Conservation (phyloP, 2,888 invertebrate genomes). For the Oscheius sp. region DNA sequence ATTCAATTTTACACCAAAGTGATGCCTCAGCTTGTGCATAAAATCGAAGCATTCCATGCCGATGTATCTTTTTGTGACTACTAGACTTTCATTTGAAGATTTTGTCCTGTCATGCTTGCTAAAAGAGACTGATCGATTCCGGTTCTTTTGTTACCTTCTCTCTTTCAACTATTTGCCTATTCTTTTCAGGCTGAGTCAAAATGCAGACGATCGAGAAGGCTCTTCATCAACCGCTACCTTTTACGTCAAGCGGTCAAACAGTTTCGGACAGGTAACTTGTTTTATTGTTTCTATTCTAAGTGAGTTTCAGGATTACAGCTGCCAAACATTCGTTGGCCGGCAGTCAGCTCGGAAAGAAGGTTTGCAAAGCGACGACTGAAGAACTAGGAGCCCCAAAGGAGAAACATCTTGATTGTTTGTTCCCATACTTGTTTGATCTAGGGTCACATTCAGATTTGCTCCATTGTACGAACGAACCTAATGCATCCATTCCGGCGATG, state of each 20-base stretch:
- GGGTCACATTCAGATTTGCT: conserved; percentile 88
- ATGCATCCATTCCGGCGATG: conserved; percentile 98
- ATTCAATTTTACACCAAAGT: no score
- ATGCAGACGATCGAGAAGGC: conserved; percentile 73
- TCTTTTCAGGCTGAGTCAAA: not conserved
- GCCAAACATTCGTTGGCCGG: conserved; percentile 99
- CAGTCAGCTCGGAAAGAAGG: conserved; percentile 94
- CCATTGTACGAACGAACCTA: conserved; percentile 99
- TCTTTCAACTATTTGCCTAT: no score
- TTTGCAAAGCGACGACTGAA: conserved; percentile 99
- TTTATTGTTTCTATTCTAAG: not conserved
- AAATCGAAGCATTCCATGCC: no score
- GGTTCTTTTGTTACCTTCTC: no score
- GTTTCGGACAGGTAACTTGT: conserved; percentile 64
- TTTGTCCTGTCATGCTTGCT: no score
- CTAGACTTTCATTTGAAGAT: no score
- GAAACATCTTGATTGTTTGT: conserved; percentile 99
- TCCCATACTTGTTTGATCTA: no score
- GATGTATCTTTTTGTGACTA: no score
- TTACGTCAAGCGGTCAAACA: conserved; percentile 74
- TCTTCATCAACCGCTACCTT: conserved; percentile 72
- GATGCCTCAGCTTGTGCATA: no score
- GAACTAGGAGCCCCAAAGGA: conserved; percentile 99
- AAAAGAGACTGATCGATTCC: no score
- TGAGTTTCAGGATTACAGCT: conserved; percentile 81